Evolutionary conservation across 2,888 invertebrate species (phyloP), one percentile per base, ranked within the genome.

Genomic region (Sceliomorpha sp.): DNA sequence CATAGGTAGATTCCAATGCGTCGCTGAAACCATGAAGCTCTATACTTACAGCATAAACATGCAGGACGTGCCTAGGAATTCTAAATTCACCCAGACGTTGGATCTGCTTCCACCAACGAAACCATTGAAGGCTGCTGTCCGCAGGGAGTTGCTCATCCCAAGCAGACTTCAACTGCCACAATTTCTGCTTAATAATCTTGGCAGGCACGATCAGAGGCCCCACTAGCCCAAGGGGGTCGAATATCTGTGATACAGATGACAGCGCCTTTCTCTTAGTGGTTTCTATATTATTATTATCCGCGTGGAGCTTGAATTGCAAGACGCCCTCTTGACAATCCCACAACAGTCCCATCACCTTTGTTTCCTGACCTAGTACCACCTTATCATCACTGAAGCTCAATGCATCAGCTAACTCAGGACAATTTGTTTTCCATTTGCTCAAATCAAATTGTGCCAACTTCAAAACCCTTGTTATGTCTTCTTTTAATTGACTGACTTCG

Each of bases 381-480:
- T n/a, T n/a, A n/a, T n/a, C n/a, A n/a, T n/a, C n/a, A n/a, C n/a
- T n/a, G n/a, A n/a, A n/a, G n/a, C n/a, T n/a, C n/a, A n/a, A n/a
- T n/a, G n/a, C n/a, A n/a, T n/a, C n/a, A n/a, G n/a, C n/a, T n/a
- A n/a, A n/a, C n/a, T n/a, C 45, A 13, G 31, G 9, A 45, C 3
- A 9, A 17, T 45, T 45, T 10, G 45, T 15, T 14, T 45, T 45
- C 68, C 68, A 68, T 39, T 68, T 62, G 2, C 37, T 14, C 9
- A 62, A 36, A 3, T 48, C 44, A 37, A 62, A 56, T 17, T 45
- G 13, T 2, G 44, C 50, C 7, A 42, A 45, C 8, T 14, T 10
- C n/a, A 68, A 31, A 26, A 70, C 26, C 26, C n/a, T n/a, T 1
- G 39, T 47, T 1, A 62, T 36, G 2, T 70, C 51, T n/a, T n/a